Evolutionary conservation across 2,113 vertebrate genomes (phyloP).

Genomic region (Chaetops frenatus): DNA sequence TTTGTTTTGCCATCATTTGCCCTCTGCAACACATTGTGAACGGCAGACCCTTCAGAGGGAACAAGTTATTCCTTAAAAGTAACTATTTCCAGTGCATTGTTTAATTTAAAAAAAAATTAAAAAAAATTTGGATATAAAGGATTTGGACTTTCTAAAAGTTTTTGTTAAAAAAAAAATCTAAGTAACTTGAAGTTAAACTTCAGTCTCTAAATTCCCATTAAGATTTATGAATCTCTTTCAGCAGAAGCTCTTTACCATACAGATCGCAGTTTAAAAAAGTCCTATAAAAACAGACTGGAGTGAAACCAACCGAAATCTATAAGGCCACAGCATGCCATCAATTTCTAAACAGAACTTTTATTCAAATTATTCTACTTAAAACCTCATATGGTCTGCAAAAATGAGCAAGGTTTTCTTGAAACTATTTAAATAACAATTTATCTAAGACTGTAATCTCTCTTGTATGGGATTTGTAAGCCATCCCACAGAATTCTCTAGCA

Average conservation of each 20-base stretch:
- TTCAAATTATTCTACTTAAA: slow-evolving; percentile 25
- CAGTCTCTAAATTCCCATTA: not conserved
- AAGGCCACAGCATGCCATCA: slow-evolving; percentile 15
- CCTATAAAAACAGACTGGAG: slow-evolving; percentile 1
- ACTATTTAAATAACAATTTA: slow-evolving; percentile 41
- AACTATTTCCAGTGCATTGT: not conserved
- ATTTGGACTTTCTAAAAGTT: not conserved
- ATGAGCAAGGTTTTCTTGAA: slow-evolving; percentile 3
- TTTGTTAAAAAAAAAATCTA: not conserved
- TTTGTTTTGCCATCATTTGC: not conserved
- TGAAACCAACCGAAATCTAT: slow-evolving; percentile 9
- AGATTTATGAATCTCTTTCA: not conserved
- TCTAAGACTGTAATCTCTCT: slow-evolving; percentile 36
- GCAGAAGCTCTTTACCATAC: not conserved
- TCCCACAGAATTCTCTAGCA: slow-evolving; percentile 28
- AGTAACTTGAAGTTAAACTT: slow-evolving; percentile 1
- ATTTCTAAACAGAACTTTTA: slow-evolving; percentile 32
- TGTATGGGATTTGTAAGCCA: slow-evolving; percentile 42
- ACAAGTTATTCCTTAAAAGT: not conserved
- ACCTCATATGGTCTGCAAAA: slow-evolving; percentile 20
- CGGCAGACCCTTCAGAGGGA: not conserved
- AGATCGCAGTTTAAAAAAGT: not conserved
- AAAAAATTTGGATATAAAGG: not conserved
- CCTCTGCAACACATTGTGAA: not conserved
- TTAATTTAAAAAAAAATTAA: not conserved